These are phyloP conservation scores for Drosophila ohnishii DNA, from an alignment of 1,140 invertebrate species.

Conservation along the genomic window DNA sequence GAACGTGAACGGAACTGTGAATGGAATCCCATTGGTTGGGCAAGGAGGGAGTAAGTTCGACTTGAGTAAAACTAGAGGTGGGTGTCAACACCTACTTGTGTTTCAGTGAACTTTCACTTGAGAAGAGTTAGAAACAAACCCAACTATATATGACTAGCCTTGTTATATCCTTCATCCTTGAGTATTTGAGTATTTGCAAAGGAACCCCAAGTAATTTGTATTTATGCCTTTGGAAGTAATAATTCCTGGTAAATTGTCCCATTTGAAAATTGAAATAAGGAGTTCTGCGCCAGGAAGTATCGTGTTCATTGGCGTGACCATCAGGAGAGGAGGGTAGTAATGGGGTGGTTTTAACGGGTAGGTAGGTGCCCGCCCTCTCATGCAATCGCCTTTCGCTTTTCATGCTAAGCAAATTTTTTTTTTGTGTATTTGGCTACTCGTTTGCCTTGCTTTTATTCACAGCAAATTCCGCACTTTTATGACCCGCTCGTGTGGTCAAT, in stretches of 20 bases:
- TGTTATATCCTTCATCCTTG: no score
- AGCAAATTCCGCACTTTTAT: constrained; percentile 71
- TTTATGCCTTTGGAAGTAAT: not conserved
- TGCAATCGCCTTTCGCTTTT: constrained; percentile 67
- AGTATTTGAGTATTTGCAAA: not conserved
- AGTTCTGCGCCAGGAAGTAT: constrained; percentile 11
- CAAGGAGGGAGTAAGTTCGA: not conserved
- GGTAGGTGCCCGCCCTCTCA: constrained; percentile 7
- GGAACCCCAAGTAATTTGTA: not conserved
- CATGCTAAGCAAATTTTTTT: constrained; percentile 28
- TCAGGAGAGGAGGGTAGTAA: not conserved
- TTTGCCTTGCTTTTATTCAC: constrained; percentile 49
- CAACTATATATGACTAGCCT: not conserved
- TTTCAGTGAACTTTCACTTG: not conserved
- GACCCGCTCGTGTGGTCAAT: constrained; percentile 73
- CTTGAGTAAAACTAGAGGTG: not conserved
- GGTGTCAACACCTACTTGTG: not conserved
- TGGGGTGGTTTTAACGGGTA: not conserved
- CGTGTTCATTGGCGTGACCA: constrained; percentile 19
- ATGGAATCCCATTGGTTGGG: constrained; percentile 1
- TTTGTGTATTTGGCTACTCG: constrained; percentile 5
- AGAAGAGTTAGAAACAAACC: not conserved
- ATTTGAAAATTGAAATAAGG: not conserved
- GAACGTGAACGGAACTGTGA: constrained; percentile 17
- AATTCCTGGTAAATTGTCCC: not conserved